phyloP scores from a whole-genome alignment of 2,113 vertebrate species.

The Reinhardtius hippoglossoides region DNA sequence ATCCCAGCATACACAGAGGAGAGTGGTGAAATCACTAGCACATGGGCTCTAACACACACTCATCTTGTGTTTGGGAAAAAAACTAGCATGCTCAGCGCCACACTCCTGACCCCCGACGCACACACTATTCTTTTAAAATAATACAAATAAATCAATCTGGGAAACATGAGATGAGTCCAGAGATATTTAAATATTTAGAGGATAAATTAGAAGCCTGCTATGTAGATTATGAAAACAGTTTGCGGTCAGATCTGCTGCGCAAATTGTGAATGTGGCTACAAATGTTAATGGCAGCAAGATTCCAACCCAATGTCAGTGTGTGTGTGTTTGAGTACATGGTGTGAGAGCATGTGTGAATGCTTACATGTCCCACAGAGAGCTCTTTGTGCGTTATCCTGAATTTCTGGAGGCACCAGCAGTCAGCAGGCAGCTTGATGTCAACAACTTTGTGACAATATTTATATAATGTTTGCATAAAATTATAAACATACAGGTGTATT shows the following conservation, averaged over 20 bases:
- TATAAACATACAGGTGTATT: constrained; percentile 79
- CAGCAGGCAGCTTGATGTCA: constrained; percentile 50
- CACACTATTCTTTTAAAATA: constrained; percentile 46
- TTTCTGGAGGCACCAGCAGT: constrained; percentile 44
- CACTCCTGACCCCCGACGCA: constrained; percentile 49
- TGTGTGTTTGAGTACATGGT: constrained; percentile 16
- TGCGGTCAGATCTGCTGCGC: neutral
- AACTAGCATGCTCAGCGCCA: constrained; percentile 45
- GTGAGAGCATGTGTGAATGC: constrained; percentile 57
- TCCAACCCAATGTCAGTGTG: constrained; percentile 28
- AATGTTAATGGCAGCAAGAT: constrained; percentile 21
- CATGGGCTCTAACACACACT: constrained; percentile 62
- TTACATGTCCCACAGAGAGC: constrained; percentile 66
- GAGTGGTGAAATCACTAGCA: constrained; percentile 78
- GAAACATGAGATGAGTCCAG: constrained; percentile 55
- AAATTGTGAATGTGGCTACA: constrained; percentile 11
- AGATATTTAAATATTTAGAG: constrained; percentile 52
- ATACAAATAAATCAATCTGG: constrained; percentile 66
- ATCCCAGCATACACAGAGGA: constrained; percentile 58
- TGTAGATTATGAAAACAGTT: constrained; percentile 15
- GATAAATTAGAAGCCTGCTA: constrained; percentile 13
- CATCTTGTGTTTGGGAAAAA: constrained; percentile 58
- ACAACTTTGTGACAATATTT: constrained; percentile 69
- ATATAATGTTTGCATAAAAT: constrained; percentile 71
- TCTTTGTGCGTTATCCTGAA: constrained; percentile 61